These are phyloP conservation scores for Gallinago solitaria DNA, from an alignment of 2,797 vertebrate species.

Conservation along the genomic window DNA sequence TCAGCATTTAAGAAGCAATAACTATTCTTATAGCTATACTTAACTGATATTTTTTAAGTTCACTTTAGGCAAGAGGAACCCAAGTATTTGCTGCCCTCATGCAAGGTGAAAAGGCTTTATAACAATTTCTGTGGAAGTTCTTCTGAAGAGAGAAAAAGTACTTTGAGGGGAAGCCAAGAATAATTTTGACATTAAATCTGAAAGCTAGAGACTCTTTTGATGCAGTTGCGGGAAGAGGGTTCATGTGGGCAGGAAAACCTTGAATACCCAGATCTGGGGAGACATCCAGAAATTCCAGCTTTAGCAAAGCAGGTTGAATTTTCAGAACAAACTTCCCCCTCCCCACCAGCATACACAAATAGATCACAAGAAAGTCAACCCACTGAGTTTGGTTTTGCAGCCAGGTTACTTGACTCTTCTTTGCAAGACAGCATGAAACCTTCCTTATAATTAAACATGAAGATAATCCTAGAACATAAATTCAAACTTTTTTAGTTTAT, in stretches of 20 bases:
- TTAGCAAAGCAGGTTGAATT: neutral
- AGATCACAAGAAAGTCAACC: neutral
- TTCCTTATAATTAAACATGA: neutral
- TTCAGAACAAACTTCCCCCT: neutral
- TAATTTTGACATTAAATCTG: neutral
- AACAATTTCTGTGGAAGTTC: neutral
- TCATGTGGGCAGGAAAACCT: neutral
- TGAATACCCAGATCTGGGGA: neutral
- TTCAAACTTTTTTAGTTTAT: neutral
- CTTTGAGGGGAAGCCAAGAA: neutral
- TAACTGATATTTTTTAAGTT: neutral
- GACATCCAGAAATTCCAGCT: slow-evolving; percentile 29
- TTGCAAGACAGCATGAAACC: neutral
- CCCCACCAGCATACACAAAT: neutral
- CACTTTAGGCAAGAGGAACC: neutral
- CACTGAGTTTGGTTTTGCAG: neutral
- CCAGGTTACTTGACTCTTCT: neutral
- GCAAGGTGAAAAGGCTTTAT: neutral
- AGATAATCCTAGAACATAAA: neutral
- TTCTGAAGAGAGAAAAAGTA: neutral
- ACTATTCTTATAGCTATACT: neutral
- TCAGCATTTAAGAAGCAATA: neutral
- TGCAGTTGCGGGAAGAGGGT: neutral
- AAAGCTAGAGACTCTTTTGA: neutral
- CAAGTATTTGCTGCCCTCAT: neutral